Base-by-base conservation (phyloP, 2,797 vertebrate genomes). In the Lutra lutra region DNA sequence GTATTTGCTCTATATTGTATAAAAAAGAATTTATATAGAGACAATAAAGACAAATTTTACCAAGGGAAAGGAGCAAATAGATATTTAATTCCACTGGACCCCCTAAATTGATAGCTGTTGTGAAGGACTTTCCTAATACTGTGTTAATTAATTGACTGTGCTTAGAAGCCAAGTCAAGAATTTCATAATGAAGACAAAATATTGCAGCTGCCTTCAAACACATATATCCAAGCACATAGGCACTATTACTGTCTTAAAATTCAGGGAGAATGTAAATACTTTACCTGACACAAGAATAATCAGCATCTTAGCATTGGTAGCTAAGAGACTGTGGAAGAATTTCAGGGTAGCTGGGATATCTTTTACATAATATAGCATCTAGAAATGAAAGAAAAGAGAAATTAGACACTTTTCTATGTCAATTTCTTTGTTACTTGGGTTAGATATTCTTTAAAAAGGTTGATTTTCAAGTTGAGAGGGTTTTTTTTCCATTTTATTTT, bases 331-430 rank as follows among this genome's bases (percentile, higher is more conserved):
- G 70, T 99, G 99, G 98, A 99, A 99, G 97, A 99, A 99, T 35
- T 25, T 98, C 97, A 99, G 38, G 6, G 99, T 99, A 0, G 98
- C 99, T 70, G 96, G 98, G 54, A 99, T 96, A 87, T 99, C 99
- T 95, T 99, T 99, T 94, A 99, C 99, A 66, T 99, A 99, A 97
- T 99, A 99, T 91, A 99, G 99, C 99, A 99, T 99, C 99, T 99
- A 98, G 86, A 88, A 89, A 97, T 86, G 56, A 94, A 58, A 86
- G 86, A 79, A 98, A 79, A 82, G 25, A 95, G 46, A 92, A 93
- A 91, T 38, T 11, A 95, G 78, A 78, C 3, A 51, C 15, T 89
- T 91, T 40, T 62, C 18, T 92, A 14, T 43, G 5, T 78, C 87
- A 58, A 27, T 60, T 25, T 86, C 73, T 85, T 89, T 90, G 46